These are phyloP conservation scores for Hippocampus guttulatus DNA, from an alignment of 2,113 vertebrate genomes.

Conservation along the genomic window DNA sequence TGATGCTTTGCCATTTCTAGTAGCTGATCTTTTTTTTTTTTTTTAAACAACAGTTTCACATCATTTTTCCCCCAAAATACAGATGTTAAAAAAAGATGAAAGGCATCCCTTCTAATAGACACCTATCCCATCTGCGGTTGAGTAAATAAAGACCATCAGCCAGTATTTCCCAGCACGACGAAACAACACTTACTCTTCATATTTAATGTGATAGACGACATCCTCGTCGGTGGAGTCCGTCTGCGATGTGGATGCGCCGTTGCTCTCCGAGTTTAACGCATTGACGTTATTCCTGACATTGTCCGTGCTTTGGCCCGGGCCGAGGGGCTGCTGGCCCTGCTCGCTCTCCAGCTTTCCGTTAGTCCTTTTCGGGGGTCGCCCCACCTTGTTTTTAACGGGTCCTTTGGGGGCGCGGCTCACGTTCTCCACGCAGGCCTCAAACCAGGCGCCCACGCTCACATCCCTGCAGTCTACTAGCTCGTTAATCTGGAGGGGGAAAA, in stretches of 20 bases:
- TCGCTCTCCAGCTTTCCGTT: constrained; percentile 80
- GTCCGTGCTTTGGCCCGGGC: constrained; percentile 67
- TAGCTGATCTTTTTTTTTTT: too few species aligned
- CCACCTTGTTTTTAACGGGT: constrained; percentile 79
- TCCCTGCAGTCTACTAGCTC: constrained; percentile 98
- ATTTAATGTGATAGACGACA: constrained; percentile 94
- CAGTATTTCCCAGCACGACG: constrained; percentile 1
- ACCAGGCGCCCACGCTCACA: constrained; percentile 92
- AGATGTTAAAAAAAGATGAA: too few species aligned
- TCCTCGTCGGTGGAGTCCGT: constrained; percentile 79
- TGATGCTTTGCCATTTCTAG: too few species aligned
- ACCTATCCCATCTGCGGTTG: background rate
- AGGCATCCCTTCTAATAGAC: background rate
- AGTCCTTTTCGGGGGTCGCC: constrained; percentile 86
- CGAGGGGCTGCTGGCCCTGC: constrained; percentile 40
- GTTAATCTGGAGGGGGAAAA: constrained; percentile 79
- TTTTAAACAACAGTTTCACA: too few species aligned
- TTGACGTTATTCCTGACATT: constrained; percentile 74
- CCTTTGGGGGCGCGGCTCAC: constrained; percentile 81
- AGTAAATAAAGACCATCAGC: background rate
- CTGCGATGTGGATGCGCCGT: constrained; percentile 86
- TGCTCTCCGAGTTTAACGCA: constrained; percentile 79
- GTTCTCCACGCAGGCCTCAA: constrained; percentile 90
- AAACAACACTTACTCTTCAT: constrained; percentile 91
- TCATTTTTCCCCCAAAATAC: too few species aligned